Percentiles rank a stretch among this genome's conserved stretches.
Conservation (phyloP, 2,797 vertebrate species). For the Sebastes itinus region DNA sequence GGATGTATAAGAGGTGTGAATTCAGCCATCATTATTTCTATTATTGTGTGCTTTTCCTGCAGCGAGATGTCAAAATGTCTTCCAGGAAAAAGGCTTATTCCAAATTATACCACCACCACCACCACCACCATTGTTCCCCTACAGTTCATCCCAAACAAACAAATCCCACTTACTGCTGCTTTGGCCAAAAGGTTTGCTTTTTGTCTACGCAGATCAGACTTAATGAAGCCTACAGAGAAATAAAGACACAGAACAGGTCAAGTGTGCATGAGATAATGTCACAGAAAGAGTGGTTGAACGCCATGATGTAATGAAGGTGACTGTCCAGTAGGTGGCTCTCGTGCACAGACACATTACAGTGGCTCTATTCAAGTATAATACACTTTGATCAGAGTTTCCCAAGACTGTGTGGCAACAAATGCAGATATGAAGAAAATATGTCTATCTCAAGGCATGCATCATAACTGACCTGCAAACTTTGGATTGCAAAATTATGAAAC, state of each 20-base stretch:
- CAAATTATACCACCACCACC: background rate
- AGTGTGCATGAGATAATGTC: background rate
- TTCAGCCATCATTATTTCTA: background rate
- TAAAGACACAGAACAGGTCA: background rate
- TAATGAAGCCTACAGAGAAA: conserved; percentile 86
- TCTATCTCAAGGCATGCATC: background rate
- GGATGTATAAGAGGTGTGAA: background rate
- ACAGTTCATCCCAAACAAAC: background rate
- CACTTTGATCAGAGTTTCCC: background rate
- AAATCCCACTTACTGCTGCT: conserved; percentile 83
- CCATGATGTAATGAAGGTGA: background rate
- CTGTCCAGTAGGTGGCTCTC: conserved; percentile 42
- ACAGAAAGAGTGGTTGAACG: background rate
- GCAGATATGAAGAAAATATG: background rate
- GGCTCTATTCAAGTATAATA: background rate
- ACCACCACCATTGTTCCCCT: background rate
- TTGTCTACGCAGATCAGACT: conserved; percentile 91
- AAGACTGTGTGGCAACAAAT: background rate
- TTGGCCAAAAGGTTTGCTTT: conserved; percentile 84
- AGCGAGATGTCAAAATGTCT: background rate
- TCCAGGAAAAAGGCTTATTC: background rate
- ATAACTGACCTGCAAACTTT: background rate
- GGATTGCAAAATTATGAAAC: background rate
- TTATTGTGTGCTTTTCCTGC: background rate
- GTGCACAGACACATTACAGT: background rate